Evolutionary conservation across 2,888 invertebrate species (phyloP).

Genomic region (Drosophila algonquin): DNA sequence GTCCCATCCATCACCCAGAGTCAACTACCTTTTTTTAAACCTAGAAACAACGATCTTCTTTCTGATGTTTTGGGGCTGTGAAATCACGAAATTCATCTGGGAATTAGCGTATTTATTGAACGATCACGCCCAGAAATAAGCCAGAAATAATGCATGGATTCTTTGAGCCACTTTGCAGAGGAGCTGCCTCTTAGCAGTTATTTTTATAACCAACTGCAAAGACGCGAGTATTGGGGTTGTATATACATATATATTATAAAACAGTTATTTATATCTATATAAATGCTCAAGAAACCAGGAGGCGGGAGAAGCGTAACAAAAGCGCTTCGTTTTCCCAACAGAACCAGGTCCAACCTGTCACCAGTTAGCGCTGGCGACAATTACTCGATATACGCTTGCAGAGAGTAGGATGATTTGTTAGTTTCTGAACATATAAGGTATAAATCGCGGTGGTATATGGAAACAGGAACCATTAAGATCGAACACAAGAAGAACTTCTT

Average conservation of each 20-base stretch:
- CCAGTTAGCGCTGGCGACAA: neutral
- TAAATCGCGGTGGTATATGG: too few species aligned
- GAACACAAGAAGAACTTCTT: too few species aligned
- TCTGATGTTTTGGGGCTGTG: conserved; percentile 14
- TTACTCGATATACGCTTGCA: neutral
- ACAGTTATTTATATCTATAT: neutral
- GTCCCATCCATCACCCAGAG: conserved; percentile 16
- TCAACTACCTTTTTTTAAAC: conserved; percentile 1
- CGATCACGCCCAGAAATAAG: conserved; percentile 38
- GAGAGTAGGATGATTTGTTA: neutral
- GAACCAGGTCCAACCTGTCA: neutral
- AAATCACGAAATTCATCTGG: conserved; percentile 29
- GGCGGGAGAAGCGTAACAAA: neutral
- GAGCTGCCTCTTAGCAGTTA: conserved; percentile 3
- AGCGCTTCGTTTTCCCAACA: neutral
- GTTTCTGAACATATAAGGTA: too few species aligned
- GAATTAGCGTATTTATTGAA: conserved; percentile 12
- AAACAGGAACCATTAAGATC: too few species aligned
- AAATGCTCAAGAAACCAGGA: neutral
- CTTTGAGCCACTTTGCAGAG: conserved; percentile 7
- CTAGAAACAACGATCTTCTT: conserved; percentile 12
- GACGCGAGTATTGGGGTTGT: neutral
- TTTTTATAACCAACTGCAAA: conserved; percentile 22
- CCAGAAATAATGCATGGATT: neutral
- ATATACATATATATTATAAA: neutral